Evolutionary conservation across 2,797 vertebrate genomes (phyloP).

Genomic region (Sebastes hopkinsi): DNA sequence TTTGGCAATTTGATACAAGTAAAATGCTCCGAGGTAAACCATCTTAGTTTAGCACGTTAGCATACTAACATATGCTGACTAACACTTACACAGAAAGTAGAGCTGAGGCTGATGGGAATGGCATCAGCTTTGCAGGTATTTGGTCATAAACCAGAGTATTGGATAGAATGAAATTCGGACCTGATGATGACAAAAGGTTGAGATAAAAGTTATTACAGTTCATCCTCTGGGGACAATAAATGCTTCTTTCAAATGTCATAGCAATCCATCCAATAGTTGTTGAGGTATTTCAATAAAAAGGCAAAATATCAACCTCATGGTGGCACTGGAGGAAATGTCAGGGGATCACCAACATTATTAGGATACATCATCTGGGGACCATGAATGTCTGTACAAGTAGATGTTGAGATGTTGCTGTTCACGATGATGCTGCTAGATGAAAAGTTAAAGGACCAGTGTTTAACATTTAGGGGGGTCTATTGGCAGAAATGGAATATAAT

Average conservation of each 20-base stretch:
- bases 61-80: background rate
- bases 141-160: background rate
- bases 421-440: background rate
- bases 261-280: background rate
- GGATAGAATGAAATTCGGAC: background rate
- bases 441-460: too few species aligned
- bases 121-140: background rate
- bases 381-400: background rate
- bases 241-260: background rate
- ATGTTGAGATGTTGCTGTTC: background rate
- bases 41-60: background rate
- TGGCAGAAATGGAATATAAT: too few species aligned
- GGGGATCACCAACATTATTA: background rate
- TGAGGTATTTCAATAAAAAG: background rate
- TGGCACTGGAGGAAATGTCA: background rate
- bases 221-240: background rate
- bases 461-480: too few species aligned
- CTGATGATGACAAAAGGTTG: background rate
- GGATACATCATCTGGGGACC: background rate
- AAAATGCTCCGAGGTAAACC: background rate
- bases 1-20: background rate
- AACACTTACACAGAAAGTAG: background rate
- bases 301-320: background rate
- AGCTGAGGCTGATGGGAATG: background rate
- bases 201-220: background rate